Evolutionary conservation across 2,113 vertebrate genomes (phyloP), one percentile per base, ranked within the genome.

Genomic region (Gadus chalcogrammus): DNA sequence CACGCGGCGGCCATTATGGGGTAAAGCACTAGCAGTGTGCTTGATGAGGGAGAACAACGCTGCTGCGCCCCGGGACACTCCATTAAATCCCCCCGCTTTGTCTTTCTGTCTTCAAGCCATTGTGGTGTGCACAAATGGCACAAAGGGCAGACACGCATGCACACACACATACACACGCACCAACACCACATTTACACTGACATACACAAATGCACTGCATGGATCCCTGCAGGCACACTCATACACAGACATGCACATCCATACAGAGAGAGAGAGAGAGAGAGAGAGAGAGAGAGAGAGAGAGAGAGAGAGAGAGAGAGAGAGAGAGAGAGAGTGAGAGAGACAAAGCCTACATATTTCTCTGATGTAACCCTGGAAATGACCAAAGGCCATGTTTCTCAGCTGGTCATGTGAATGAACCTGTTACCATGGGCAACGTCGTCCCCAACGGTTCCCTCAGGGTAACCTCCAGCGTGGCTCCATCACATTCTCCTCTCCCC

Each of bases 1-100:
- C 80, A 59, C 79, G 68, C 77, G 65, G 70, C 74, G 73, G 85
- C 88, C 87, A 89, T 90, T 88, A 90, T 55, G 78, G 74, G 85
- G 86, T 88, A 87, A 86, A 87, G 88, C 79, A 82, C 83, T 81
- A 78, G 72, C 82, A 82, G 83, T 68, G 83, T 89, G 88, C 83
- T 87, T 87, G 86, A 90, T 89, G 89, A 89, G 84, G 85, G 84
- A 85, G 85, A 90, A 88, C 89, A 79, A 78, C 72, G 77, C 74
- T 85, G 83, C 76, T 80, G 85, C 74, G 74, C 86, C 83, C 83
- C 77, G 84, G 85, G 89, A 88, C 85, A 87, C 82, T 74, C 83
- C 89, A 88, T 88, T 90, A 84, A 85, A 87, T 79, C 83, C 79
- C 74, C 72, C 80, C 79, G 79, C 82, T 89, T 85, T 87, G 85